A percentile compares a stretch with the other conserved stretches of the same genome.
phyloP scores from a whole-genome alignment of 2,888 invertebrate species.

The Perizoma flavofasciatum region DNA sequence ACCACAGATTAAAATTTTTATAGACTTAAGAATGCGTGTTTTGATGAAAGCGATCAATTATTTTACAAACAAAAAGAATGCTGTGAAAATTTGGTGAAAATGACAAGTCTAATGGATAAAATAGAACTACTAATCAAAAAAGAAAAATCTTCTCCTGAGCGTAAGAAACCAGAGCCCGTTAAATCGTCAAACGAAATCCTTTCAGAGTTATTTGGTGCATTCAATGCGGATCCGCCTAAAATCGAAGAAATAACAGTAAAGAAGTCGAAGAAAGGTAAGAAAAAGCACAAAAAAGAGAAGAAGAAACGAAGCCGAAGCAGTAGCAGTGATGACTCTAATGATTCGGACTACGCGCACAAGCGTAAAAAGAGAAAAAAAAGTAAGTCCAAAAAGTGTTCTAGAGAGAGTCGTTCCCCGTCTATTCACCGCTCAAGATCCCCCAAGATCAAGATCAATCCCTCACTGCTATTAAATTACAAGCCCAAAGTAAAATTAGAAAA shows the following conservation, averaged over 20 bases:
- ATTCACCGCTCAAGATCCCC: slow-evolving; percentile 56
- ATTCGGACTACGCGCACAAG: slow-evolving; percentile 79
- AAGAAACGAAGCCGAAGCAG: slow-evolving; percentile 75
- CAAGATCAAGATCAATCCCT: slow-evolving; percentile 48
- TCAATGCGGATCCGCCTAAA: slow-evolving; percentile 88
- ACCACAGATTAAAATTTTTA: too few relatives aligned
- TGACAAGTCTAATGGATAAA: slow-evolving; percentile 74
- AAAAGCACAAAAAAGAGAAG: slow-evolving; percentile 86
- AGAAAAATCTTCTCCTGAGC: slow-evolving; percentile 75
- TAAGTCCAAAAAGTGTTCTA: slow-evolving; percentile 64
- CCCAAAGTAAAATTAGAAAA: slow-evolving; percentile 49
- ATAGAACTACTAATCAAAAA: slow-evolving; percentile 75
- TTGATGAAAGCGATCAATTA: background rate
- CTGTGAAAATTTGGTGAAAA: slow-evolving; percentile 37
- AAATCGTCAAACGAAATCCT: slow-evolving; percentile 92
- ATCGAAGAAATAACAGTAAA: slow-evolving; percentile 69
- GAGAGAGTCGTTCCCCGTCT: slow-evolving; percentile 55
- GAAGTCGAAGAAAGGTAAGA: slow-evolving; percentile 82
- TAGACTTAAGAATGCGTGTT: too few relatives aligned
- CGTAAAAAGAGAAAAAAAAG: slow-evolving; percentile 85
- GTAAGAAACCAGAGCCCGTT: slow-evolving; percentile 70
- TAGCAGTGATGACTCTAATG: slow-evolving; percentile 68
- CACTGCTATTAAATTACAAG: slow-evolving; percentile 34
- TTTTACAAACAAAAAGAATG: slow-evolving; percentile 1
- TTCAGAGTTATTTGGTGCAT: slow-evolving; percentile 91